Base-by-base conservation (phyloP, 1,140 invertebrate species). In the Maniola jurtina region DNA sequence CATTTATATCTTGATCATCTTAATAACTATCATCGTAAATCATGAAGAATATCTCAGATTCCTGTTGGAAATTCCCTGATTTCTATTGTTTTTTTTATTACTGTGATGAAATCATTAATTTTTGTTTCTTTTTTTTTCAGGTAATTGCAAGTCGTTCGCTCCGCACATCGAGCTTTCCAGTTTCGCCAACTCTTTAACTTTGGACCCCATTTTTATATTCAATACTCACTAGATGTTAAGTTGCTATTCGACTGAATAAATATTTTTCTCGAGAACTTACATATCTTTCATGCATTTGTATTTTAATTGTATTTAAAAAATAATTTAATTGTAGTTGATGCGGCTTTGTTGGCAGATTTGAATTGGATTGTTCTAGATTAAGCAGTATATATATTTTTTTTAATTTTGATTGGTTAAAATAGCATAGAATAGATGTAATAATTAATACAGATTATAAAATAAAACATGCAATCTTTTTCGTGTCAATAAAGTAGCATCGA, bases 271-370 rank as follows among this genome's bases (percentile, higher is more conserved):
- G 68, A 78, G 70, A 77, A 68, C 77, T 76, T 79, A 82, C 81
- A 84, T 84, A 86, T 81, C 80, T 75, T 79, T 83, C 76, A 83
- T 81, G 87, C 87, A 89, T 89, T 89, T 88, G 77, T 88, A 83
- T 84, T 84, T 77, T 84, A 79, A 76, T 88, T 84, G 56, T 83
- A 79, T 75, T 77, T 71, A 79, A 79, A 76, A 74, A 38, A 15
- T 57, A 57, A 48, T 64, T 61, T 67, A 74, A 75, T 69, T 62
- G 55, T 65, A 66, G 57, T 71, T 63, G 71, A 77, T 78, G 72
- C 69, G 59, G 55, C 68, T 81, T 86, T 80, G 67, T 77, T 79
- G 76, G 66, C 65, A 48, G 56, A 34, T 15, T n/a, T 68, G 48
- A 63, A 58, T 57, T 10, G 38, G 61, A 63, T 68, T 63, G 66